These are phyloP conservation scores for Acrobasis suavella DNA, from an alignment of 2,888 invertebrate species.

Conservation along the genomic window DNA sequence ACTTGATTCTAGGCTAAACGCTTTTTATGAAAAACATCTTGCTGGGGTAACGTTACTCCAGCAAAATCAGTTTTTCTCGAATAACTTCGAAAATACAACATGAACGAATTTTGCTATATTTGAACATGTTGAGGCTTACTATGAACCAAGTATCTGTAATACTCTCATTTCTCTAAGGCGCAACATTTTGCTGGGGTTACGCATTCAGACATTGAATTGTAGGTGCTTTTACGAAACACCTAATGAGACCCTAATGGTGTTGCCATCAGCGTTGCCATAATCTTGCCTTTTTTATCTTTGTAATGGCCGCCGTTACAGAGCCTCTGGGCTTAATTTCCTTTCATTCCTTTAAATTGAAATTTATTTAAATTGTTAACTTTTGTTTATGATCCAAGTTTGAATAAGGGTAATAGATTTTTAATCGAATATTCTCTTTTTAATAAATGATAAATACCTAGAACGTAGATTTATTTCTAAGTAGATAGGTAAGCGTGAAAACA, in stretches of 20 bases:
- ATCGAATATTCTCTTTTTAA: not conserved
- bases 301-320: slow-evolving; percentile 22
- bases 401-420: slow-evolving; percentile 1
- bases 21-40: too few relatives aligned
- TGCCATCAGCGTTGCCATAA: slow-evolving; percentile 22
- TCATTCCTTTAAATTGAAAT: slow-evolving; percentile 21
- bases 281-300: slow-evolving; percentile 24
- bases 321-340: slow-evolving; percentile 22
- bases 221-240: slow-evolving; percentile 18
- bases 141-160: too few relatives aligned
- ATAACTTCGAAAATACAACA: too few relatives aligned
- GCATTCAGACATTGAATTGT: slow-evolving; percentile 24
- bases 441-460: not conserved
- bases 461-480: too few relatives aligned
- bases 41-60: too few relatives aligned
- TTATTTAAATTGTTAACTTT: slow-evolving; percentile 19
- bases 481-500: too few relatives aligned
- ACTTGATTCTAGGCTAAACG: too few relatives aligned
- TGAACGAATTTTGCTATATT: too few relatives aligned
- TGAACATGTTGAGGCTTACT: too few relatives aligned
- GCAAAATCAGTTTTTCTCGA: too few relatives aligned
- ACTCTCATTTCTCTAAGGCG: too few relatives aligned
- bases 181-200: too few relatives aligned
- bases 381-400: slow-evolving; percentile 13
- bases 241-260: slow-evolving; percentile 24